Conservation (phyloP, 2,888 invertebrate genomes). For the Conomelus anceps region DNA sequence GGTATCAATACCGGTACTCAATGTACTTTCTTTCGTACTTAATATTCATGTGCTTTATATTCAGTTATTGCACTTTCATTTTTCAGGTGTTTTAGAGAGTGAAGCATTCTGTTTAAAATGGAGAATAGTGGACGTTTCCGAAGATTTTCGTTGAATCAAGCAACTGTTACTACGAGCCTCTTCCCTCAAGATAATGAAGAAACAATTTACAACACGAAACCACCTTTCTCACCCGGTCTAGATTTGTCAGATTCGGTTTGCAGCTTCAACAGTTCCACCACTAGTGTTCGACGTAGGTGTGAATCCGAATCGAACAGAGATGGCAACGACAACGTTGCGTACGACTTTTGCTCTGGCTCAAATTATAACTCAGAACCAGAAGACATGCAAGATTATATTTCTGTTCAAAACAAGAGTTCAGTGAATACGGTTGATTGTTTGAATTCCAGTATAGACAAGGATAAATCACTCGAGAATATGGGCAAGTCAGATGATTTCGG, state of each 20-base stretch:
- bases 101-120: not conserved
- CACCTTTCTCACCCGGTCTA: conserved; percentile 9
- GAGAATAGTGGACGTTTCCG: not conserved
- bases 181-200: conserved; percentile 8
- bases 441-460: not conserved
- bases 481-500: not conserved
- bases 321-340: not conserved
- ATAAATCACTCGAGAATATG: not conserved
- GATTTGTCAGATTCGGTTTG: conserved; percentile 15
- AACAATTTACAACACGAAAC: conserved; percentile 12
- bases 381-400: conserved; percentile 3
- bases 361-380: not conserved
- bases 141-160: not conserved
- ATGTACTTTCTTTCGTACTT: no score
- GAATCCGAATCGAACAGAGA: not conserved
- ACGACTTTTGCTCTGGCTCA: not conserved
- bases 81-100: not conserved
- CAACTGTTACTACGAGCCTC: not conserved
- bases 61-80: not conserved
- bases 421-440: not conserved
- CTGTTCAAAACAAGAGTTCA: not conserved
- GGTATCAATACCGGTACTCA: no score
- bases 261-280: conserved; percentile 2
- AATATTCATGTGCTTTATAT: no score
- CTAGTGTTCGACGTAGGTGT: not conserved